A percentile compares a stretch with the other conserved stretches of the same genome.
phyloP scores from a whole-genome alignment of 64 coral and sea anemone genomes.

The Pachyseris speciosa region DNA sequence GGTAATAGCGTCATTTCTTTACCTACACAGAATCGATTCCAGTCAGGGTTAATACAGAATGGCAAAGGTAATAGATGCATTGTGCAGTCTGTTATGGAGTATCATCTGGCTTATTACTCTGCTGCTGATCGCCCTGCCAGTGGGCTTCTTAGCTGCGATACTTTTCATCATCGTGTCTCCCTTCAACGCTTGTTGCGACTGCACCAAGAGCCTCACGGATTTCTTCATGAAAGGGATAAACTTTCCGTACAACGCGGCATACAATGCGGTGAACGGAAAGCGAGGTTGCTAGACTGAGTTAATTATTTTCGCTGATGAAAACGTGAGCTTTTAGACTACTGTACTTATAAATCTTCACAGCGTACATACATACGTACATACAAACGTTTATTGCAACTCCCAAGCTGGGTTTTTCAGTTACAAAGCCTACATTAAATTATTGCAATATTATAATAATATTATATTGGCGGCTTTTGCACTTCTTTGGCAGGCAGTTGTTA shows the following conservation, averaged over 20 bases:
- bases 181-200: conserved; percentile 88
- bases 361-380: too few relatives aligned
- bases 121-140: conserved; percentile 74
- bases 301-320: too few relatives aligned
- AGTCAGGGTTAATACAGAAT: background rate
- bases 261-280: conserved; percentile 83
- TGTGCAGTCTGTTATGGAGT: conserved; percentile 90
- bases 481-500: too few relatives aligned
- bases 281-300: conserved; percentile 67
- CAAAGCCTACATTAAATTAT: too few relatives aligned
- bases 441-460: too few relatives aligned
- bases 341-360: too few relatives aligned
- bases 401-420: too few relatives aligned
- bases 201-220: conserved; percentile 84
- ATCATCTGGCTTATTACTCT: conserved; percentile 93
- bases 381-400: too few relatives aligned
- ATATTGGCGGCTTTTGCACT: too few relatives aligned
- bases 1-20: background rate
- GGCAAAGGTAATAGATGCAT: conserved; percentile 68
- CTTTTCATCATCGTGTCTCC: conserved; percentile 85
- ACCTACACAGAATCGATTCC: background rate
- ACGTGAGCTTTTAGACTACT: too few relatives aligned
- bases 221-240: conserved; percentile 94
- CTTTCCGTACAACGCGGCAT: conserved; percentile 77
- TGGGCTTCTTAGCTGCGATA: conserved; percentile 80